A percentile compares a stretch with the other conserved stretches of the same genome.
Evolutionary conservation across 2,888 invertebrate species (phyloP).

Genomic region (Pandemis cinnamomeana): DNA sequence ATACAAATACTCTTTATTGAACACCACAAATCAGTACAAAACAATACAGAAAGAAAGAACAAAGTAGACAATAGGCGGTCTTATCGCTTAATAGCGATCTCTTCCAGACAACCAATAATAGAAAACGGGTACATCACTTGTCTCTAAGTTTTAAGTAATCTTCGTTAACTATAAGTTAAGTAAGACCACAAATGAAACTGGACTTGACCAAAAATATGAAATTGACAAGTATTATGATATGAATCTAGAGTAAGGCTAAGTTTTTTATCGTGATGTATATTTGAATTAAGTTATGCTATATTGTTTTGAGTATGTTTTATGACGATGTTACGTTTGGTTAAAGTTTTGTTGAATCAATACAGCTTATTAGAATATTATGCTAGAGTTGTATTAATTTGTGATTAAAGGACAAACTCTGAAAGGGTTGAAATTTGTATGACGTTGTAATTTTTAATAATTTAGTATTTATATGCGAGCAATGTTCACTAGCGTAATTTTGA

Average conservation of each 20-base stretch:
- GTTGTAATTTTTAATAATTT: conserved; percentile 38
- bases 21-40: no score
- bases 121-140: not conserved
- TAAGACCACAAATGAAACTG: conserved; percentile 29
- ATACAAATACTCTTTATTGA: no score
- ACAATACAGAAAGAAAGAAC: no score
- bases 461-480: conserved; percentile 42
- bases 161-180: conserved; percentile 32
- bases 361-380: conserved; percentile 13
- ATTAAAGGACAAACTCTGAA: conserved; percentile 37
- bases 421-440: conserved; percentile 27
- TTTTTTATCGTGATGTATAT: conserved; percentile 41
- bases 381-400: conserved; percentile 20
- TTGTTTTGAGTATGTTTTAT: conserved; percentile 27
- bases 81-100: no score
- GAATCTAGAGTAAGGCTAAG: conserved; percentile 48
- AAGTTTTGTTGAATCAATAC: conserved; percentile 21
- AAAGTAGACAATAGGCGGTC: no score
- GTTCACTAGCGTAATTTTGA: conserved; percentile 54
- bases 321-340: conserved; percentile 28
- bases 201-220: conserved; percentile 43
- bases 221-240: conserved; percentile 54
- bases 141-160: conserved; percentile 19
- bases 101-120: no score
- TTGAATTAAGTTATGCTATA: conserved; percentile 28